phyloP scores from a whole-genome alignment of 92 coral and sea anemone genomes.

The Nematostella vectensis region DNA sequence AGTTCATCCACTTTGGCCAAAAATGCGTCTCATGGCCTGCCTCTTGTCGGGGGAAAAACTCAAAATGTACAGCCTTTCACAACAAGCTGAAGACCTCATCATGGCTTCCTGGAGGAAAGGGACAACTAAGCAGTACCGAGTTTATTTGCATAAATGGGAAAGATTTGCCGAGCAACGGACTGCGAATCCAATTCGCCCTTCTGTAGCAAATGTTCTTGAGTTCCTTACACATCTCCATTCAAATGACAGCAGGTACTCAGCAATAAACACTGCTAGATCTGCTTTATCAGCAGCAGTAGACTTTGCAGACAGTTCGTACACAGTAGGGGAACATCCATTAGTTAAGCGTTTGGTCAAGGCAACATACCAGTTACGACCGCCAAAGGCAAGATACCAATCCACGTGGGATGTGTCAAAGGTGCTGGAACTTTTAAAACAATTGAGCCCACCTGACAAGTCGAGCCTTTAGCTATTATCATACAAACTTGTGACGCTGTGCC shows the following conservation, averaged over 20 bases:
- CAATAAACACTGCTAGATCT: conserved; percentile 47
- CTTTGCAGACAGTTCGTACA: conserved; percentile 10
- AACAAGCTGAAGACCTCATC: conserved; percentile 12
- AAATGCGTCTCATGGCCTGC: conserved; percentile 25
- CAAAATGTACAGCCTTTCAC: conserved; percentile 18
- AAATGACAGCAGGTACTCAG: conserved; percentile 39
- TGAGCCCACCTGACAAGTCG: too few species aligned
- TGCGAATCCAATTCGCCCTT: conserved; percentile 27
- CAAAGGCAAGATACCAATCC: conserved; percentile 26
- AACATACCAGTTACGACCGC: conserved; percentile 31
- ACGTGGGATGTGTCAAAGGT: conserved; percentile 47
- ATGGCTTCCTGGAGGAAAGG: conserved; percentile 19
- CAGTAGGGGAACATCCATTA: conserved; percentile 45
- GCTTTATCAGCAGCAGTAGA: conserved; percentile 40
- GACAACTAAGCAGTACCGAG: conserved; percentile 21
- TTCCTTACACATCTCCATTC: conserved; percentile 31
- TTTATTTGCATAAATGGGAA: conserved; percentile 20
- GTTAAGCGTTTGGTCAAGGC: conserved; percentile 37
- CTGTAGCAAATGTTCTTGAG: conserved; percentile 25
- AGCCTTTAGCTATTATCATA: too few species aligned
- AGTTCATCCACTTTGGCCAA: conserved; percentile 21
- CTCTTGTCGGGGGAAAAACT: conserved; percentile 18
- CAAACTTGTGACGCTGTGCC: too few species aligned
- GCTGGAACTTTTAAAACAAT: too few species aligned
- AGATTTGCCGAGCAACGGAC: conserved; percentile 20